These are phyloP conservation scores for Heterochromis multidens DNA, from an alignment of 2,113 vertebrate species.

Conservation along the genomic window DNA sequence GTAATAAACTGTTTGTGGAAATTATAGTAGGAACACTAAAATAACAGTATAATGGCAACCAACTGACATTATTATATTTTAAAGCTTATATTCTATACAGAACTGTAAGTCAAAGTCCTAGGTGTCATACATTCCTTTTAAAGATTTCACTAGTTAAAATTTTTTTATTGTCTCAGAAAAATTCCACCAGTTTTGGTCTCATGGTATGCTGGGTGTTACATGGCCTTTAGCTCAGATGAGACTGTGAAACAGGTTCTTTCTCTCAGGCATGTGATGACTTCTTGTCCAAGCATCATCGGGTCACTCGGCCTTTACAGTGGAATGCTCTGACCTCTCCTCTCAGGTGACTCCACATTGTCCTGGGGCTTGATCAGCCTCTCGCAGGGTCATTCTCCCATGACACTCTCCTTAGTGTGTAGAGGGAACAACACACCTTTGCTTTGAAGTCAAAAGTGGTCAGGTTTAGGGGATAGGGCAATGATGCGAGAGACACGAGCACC, in stretches of 20 bases:
- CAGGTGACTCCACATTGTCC: slow-evolving; percentile 49
- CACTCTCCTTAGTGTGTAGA: slow-evolving; percentile 29
- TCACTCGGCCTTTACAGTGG: slow-evolving; percentile 13
- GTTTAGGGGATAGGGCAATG: slow-evolving; percentile 42
- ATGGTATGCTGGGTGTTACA: not conserved
- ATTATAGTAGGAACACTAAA: not conserved
- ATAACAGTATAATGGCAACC: not conserved
- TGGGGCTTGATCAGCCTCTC: slow-evolving; percentile 30
- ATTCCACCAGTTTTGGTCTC: not conserved
- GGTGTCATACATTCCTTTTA: not conserved
- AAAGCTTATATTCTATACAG: not conserved
- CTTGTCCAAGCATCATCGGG: not conserved
- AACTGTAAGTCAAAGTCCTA: not conserved
- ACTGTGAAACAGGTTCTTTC: not conserved
- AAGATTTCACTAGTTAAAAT: not conserved
- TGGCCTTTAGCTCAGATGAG: not conserved
- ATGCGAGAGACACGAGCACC: slow-evolving; percentile 45
- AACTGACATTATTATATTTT: not conserved
- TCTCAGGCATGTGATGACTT: not conserved
- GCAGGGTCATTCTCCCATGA: slow-evolving; percentile 67
- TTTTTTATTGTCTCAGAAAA: not conserved
- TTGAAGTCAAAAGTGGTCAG: slow-evolving; percentile 57
- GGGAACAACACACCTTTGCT: slow-evolving; percentile 54
- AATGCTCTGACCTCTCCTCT: slow-evolving; percentile 60
- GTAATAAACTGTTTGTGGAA: not conserved